A percentile compares a stretch with the other conserved stretches of the same genome.
Evolutionary conservation across 2,113 vertebrate genomes (phyloP).

Genomic region (Leptobrachium ailaonicum): DNA sequence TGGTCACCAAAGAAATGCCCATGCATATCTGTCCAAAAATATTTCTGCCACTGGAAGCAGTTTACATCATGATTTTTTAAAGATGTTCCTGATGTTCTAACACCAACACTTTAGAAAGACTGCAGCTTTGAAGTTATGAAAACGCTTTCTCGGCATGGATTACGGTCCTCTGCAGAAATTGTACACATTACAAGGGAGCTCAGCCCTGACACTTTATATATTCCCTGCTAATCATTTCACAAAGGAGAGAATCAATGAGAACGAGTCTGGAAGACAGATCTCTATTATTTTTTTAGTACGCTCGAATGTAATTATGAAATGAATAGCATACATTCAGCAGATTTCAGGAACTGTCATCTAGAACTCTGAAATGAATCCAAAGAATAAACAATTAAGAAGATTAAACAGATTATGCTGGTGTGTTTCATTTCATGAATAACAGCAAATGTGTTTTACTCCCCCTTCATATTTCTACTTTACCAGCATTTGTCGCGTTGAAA

Average conservation of each 20-base stretch:
- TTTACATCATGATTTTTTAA: not conserved
- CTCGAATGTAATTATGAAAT: slow-evolving; percentile 35
- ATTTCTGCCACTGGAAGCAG: not conserved
- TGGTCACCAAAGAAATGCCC: not conserved
- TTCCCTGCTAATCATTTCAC: not conserved
- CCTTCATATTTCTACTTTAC: not conserved
- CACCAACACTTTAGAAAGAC: not conserved
- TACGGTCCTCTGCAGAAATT: not conserved
- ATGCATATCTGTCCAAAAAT: not conserved
- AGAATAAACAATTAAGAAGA: slow-evolving; percentile 38
- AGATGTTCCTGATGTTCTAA: not conserved
- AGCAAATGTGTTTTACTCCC: not conserved
- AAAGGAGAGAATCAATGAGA: not conserved
- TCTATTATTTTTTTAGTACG: slow-evolving; percentile 9
- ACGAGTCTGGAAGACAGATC: slow-evolving; percentile 10
- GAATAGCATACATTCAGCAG: slow-evolving; percentile 42
- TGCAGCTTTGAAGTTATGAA: not conserved
- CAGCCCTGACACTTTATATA: not conserved
- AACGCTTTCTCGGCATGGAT: not conserved
- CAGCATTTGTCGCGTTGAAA: slow-evolving; percentile 17
- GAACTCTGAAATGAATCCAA: slow-evolving; percentile 13
- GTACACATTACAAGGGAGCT: not conserved
- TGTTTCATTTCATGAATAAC: slow-evolving; percentile 21
- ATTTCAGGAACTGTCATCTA: slow-evolving; percentile 21
- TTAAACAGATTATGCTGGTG: slow-evolving; percentile 36